A percentile compares a stretch with the other conserved stretches of the same genome.
These are phyloP conservation scores for Glyptemys insculpta DNA, from an alignment of 2,797 vertebrate species.

Conservation along the genomic window DNA sequence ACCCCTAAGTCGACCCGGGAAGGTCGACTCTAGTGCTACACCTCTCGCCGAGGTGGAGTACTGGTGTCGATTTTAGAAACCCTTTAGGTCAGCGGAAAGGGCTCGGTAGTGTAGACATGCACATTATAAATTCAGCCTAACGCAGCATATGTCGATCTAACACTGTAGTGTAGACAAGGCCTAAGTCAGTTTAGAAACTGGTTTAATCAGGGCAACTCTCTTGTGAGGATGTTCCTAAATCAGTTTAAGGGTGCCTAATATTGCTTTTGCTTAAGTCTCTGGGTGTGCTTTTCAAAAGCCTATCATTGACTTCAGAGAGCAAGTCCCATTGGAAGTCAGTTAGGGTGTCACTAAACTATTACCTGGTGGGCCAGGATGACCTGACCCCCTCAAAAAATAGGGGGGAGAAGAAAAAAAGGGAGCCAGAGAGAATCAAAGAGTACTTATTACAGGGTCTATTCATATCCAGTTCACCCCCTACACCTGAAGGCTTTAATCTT, in stretches of 20 bases:
- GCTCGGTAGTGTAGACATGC: too few species aligned
- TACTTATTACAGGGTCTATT: too few species aligned
- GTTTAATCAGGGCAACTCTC: background rate
- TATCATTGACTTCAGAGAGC: background rate
- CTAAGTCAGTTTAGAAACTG: background rate
- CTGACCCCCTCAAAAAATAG: background rate
- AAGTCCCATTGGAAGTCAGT: background rate
- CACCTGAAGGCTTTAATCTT: background rate
- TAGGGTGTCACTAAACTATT: rapidly evolving
- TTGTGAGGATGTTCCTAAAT: background rate
- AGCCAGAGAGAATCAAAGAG: background rate
- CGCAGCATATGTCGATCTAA: too few species aligned
- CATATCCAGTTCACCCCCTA: background rate
- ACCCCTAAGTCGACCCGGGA: too few species aligned
- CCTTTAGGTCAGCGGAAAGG: too few species aligned
- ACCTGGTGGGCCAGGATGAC: background rate
- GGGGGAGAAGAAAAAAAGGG: background rate
- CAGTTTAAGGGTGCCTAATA: background rate
- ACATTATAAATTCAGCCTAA: too few species aligned
- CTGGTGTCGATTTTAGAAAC: too few species aligned
- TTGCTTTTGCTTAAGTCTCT: background rate
- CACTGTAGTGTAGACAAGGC: too few species aligned
- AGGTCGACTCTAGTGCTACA: too few species aligned
- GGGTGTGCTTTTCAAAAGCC: background rate
- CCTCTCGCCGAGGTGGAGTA: too few species aligned